Evolutionary conservation across 2,888 invertebrate genomes (phyloP).

Genomic region (Encarsia formosa): DNA sequence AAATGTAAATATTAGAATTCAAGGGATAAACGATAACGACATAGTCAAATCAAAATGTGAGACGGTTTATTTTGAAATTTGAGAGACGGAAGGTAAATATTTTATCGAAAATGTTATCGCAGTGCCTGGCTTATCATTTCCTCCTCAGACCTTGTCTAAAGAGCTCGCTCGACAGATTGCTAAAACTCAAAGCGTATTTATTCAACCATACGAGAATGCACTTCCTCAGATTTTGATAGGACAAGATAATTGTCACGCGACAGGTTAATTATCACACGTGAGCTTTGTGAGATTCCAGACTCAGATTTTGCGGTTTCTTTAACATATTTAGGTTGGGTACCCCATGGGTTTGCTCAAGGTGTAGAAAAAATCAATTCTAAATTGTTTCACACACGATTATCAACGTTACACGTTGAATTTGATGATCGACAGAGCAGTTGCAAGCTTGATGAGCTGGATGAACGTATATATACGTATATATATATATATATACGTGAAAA

Average conservation of each 20-base stretch:
- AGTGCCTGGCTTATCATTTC: background rate
- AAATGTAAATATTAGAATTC: background rate
- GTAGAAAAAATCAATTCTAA: background rate
- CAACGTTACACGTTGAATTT: background rate
- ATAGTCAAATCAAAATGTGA: background rate
- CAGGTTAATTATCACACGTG: background rate
- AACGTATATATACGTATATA: no score
- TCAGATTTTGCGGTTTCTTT: background rate
- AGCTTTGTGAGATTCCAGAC: background rate
- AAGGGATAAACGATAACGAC: constrained; percentile 1
- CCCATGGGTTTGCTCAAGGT: constrained; percentile 1
- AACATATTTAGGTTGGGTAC: background rate
- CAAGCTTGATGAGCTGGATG: no score
- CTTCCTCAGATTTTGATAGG: constrained; percentile 8
- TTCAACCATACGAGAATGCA: constrained; percentile 1
- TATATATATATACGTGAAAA: no score
- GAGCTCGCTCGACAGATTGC: background rate
- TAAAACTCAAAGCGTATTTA: background rate
- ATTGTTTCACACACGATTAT: background rate
- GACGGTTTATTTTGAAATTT: background rate
- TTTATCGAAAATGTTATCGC: background rate
- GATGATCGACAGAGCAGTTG: background rate
- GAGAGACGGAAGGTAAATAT: background rate
- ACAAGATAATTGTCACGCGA: constrained; percentile 16
- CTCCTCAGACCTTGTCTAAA: background rate